These are phyloP conservation scores for Drosophila hydei DNA, from an alignment of 1,140 invertebrate species.

Conservation along the genomic window DNA sequence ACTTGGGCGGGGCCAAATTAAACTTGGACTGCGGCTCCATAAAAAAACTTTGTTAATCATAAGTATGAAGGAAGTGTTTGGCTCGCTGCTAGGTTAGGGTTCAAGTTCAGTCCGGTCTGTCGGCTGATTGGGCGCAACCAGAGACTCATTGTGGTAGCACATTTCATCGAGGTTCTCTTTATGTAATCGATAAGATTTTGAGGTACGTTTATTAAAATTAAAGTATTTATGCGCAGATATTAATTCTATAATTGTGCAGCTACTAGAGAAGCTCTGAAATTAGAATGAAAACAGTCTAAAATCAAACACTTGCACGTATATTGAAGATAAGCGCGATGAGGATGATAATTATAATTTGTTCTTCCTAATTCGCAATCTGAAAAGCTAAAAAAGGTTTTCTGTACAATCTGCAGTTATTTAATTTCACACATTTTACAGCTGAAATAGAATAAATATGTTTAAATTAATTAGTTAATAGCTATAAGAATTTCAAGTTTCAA, in stretches of 20 bases:
- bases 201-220: neutral
- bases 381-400: too few relatives aligned
- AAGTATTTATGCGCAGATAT: neutral
- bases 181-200: neutral
- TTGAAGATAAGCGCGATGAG: too few relatives aligned
- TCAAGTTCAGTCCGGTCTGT: conserved; percentile 15
- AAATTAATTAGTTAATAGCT: too few relatives aligned
- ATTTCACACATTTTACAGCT: too few relatives aligned
- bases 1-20: conserved; percentile 32
- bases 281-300: too few relatives aligned
- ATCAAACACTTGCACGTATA: too few relatives aligned
- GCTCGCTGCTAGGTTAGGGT: conserved; percentile 35
- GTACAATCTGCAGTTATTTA: too few relatives aligned
- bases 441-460: neutral
- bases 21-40: conserved; percentile 32
- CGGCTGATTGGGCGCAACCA: conserved; percentile 4
- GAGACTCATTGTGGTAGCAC: conserved; percentile 27
- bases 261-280: too few relatives aligned
- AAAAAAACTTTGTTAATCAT: conserved; percentile 70
- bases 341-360: too few relatives aligned
- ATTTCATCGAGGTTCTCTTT: neutral
- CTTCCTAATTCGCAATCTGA: neutral
- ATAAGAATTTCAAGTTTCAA: too few relatives aligned
- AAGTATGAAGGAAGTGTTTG: conserved; percentile 43
- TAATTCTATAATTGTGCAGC: neutral